Conservation (phyloP, 2,113 vertebrate genomes). For the Colossoma macropomum region DNA sequence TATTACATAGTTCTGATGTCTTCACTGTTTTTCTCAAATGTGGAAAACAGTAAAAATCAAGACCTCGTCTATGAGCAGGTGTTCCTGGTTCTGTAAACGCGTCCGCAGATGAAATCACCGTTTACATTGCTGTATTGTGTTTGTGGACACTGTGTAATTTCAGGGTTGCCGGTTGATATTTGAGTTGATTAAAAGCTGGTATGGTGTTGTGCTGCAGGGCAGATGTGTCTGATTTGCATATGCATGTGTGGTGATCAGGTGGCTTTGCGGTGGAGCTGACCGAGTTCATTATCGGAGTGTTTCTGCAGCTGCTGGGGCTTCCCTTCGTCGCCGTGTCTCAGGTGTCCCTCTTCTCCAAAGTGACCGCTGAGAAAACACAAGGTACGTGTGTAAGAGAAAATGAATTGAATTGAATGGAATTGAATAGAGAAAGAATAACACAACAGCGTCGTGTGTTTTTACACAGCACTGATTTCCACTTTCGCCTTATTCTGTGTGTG, state of each 20-base stretch:
- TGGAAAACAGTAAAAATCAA: too few species aligned
- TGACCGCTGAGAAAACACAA: constrained; percentile 84
- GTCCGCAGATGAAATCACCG: not conserved
- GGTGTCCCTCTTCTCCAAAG: constrained; percentile 87
- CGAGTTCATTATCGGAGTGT: constrained; percentile 81
- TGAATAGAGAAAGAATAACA: too few species aligned
- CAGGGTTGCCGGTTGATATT: not conserved
- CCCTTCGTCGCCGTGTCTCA: constrained; percentile 85
- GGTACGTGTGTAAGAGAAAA: constrained; percentile 65
- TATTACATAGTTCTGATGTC: too few species aligned
- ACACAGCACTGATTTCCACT: not conserved
- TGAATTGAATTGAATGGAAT: not conserved
- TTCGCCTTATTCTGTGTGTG: not conserved
- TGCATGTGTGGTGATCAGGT: constrained; percentile 55
- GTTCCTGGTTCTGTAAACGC: not conserved
- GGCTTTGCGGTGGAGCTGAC: constrained; percentile 76
- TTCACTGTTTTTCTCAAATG: too few species aligned
- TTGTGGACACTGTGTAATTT: not conserved
- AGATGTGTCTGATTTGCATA: not conserved
- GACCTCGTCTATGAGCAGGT: not conserved
- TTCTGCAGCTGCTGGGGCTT: constrained; percentile 85
- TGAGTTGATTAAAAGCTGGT: not conserved
- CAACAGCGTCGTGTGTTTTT: not conserved
- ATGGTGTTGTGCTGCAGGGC: not conserved
- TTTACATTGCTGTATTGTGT: not conserved